Conservation (phyloP, 2,113 vertebrate genomes). For the pig (Sus scrofa) region T2T-Sscrofa CM000816.6:102079501-102080000, state of each 20-base stretch:
- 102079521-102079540: background rate
- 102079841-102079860: too few relatives aligned
- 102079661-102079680: background rate
- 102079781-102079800: too few relatives aligned
- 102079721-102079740: too few relatives aligned
- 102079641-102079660: background rate
- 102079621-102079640: background rate
- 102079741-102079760: too few relatives aligned
- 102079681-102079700: too few relatives aligned
- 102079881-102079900: background rate
- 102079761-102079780: too few relatives aligned
- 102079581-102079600: background rate
- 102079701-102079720: too few relatives aligned
- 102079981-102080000: background rate
- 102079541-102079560: background rate
- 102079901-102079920: background rate
- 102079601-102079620: slow-evolving; percentile 37
- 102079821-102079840: background rate
- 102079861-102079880: too few relatives aligned
- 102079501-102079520: background rate
- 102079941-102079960: background rate
- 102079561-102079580: background rate
- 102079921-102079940: background rate
- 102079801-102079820: background rate
- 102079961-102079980: slow-evolving; percentile 26